These are phyloP conservation scores for Hyphantria cunea DNA, from an alignment of 1,140 invertebrate genomes.

Conservation along the genomic window DNA sequence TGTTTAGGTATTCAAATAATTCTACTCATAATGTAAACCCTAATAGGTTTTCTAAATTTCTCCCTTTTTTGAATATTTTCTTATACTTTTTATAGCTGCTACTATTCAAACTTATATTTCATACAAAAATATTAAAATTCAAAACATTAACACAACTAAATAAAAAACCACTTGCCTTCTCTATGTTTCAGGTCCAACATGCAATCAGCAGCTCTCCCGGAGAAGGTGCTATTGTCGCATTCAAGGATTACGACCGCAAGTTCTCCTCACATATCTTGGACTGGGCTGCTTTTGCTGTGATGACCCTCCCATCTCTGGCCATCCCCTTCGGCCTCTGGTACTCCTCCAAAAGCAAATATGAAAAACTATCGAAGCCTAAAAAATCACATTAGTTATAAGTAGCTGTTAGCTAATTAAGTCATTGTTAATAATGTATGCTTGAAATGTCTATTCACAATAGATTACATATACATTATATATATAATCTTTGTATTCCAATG, in stretches of 20 bases:
- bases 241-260: constrained; percentile 97
- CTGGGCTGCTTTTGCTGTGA: constrained; percentile 97
- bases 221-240: constrained; percentile 97
- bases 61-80: no score
- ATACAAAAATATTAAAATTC: no score
- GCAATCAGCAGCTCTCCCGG: constrained; percentile 97
- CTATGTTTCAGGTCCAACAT: constrained; percentile 86
- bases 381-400: constrained; percentile 78
- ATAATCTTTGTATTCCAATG: neutral
- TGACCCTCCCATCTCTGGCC: constrained; percentile 96
- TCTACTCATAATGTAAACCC: no score
- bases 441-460: no score
- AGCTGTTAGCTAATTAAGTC: constrained; percentile 43
- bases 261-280: constrained; percentile 99
- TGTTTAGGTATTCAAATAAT: no score
- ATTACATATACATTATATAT: neutral
- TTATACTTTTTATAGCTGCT: no score
- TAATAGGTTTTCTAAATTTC: no score
- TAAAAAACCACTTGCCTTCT: no score
- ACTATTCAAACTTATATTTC: no score
- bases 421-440: constrained; percentile 54
- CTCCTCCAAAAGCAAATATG: constrained; percentile 97
- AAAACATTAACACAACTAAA: no score
- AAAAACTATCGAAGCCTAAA: constrained; percentile 88
- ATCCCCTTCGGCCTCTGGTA: constrained; percentile 97